These are phyloP conservation scores for Caenorhabditis panamensis DNA, from an alignment of 2,888 invertebrate species.

Conservation along the genomic window DNA sequence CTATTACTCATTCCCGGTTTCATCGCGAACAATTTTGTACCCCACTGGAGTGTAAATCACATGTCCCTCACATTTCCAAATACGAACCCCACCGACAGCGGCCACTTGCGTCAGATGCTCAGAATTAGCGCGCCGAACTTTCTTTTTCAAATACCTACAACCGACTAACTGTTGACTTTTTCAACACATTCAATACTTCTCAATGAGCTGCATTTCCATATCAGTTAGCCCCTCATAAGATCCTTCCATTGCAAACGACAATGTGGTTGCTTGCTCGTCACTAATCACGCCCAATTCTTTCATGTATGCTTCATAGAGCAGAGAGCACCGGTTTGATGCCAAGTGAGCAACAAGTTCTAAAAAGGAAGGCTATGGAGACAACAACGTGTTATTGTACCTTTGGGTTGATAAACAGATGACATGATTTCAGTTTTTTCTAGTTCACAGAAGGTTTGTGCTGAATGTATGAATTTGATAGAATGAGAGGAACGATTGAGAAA, in stretches of 20 bases:
- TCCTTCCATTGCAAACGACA: conserved; percentile 10
- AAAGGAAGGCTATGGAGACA: background rate
- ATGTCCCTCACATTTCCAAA: conserved; percentile 16
- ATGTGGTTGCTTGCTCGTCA: background rate
- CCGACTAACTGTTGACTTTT: background rate
- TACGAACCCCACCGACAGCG: background rate
- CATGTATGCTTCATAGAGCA: conserved; percentile 1
- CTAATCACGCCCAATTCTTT: background rate
- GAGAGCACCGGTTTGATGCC: conserved; percentile 3
- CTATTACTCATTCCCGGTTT: background rate
- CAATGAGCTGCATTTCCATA: background rate
- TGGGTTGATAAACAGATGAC: background rate
- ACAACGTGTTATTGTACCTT: background rate
- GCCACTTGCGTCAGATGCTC: background rate
- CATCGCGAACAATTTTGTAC: conserved; percentile 12
- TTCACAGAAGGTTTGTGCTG: too few relatives aligned
- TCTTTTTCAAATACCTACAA: background rate
- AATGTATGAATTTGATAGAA: too few relatives aligned
- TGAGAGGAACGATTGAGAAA: too few relatives aligned
- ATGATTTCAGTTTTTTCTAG: too few relatives aligned
- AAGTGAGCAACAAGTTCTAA: background rate
- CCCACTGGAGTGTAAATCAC: background rate
- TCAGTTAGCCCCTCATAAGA: conserved; percentile 2
- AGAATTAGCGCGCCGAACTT: background rate
- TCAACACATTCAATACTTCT: conserved; percentile 3